Conservation (phyloP, 2,113 vertebrate genomes). For the Anguilla rostrata region DNA sequence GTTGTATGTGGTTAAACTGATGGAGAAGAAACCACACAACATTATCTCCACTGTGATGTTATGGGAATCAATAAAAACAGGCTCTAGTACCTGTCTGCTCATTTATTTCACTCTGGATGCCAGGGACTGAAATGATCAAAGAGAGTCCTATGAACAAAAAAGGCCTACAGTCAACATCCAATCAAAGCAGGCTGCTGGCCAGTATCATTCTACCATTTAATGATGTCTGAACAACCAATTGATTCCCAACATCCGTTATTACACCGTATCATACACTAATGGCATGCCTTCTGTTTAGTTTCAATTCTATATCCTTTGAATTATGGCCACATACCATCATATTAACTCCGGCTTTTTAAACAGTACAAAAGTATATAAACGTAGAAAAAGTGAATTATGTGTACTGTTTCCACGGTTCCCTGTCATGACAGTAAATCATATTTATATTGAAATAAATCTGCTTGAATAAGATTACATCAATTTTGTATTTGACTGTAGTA, state of each 20-base stretch:
- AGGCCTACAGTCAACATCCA: conserved; percentile 11
- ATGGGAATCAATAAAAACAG: not conserved
- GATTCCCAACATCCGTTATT: conserved; percentile 19
- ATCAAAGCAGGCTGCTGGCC: conserved; percentile 1
- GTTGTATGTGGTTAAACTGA: not conserved
- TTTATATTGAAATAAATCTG: no score
- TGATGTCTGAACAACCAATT: conserved; percentile 6
- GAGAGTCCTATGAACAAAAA: not conserved
- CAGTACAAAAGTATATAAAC: no score
- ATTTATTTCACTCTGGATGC: not conserved
- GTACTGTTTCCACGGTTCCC: no score
- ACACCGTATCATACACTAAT: conserved; percentile 34
- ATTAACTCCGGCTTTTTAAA: not conserved
- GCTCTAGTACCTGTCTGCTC: not conserved
- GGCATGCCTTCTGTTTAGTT: conserved; percentile 3
- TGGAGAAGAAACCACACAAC: not conserved
- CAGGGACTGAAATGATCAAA: not conserved
- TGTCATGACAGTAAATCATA: no score
- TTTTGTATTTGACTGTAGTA: no score
- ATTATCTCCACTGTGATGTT: not conserved
- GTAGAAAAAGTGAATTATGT: no score
- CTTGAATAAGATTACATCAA: no score
- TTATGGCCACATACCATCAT: not conserved
- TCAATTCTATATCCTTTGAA: not conserved
- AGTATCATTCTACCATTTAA: conserved; percentile 14